Conservation (phyloP, 2,888 invertebrate genomes). For the Drosophila mettleri region DNA sequence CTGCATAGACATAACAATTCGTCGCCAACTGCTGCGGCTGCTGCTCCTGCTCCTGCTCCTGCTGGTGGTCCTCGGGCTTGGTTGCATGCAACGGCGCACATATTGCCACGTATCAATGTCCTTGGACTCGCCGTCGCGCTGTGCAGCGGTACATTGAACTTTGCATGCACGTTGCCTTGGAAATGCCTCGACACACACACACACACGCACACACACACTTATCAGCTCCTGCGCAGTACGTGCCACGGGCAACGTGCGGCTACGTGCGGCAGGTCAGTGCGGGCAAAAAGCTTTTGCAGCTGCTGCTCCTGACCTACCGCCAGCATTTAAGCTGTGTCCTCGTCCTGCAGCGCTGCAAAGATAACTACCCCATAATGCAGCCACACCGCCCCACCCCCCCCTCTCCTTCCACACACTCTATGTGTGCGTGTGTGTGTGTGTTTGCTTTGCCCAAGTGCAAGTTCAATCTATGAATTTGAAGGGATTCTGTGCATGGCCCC, state of each 20-base stretch:
- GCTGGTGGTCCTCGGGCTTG: slow-evolving; percentile 2
- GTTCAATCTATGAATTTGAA: slow-evolving; percentile 81
- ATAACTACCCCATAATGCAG: neutral
- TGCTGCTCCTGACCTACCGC: slow-evolving; percentile 70
- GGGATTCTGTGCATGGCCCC: slow-evolving; percentile 79
- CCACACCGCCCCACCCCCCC: neutral
- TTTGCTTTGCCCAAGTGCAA: slow-evolving; percentile 80
- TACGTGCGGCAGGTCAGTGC: slow-evolving; percentile 73
- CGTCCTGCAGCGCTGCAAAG: slow-evolving; percentile 58
- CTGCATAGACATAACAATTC: slow-evolving; percentile 52
- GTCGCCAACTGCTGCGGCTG: slow-evolving; percentile 4
- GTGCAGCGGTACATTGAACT: slow-evolving; percentile 74
- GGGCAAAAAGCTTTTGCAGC: slow-evolving; percentile 43
- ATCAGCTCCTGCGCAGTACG: slow-evolving; percentile 62
- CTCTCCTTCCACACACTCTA: neutral
- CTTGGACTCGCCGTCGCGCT: slow-evolving; percentile 73
- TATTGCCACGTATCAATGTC: slow-evolving; percentile 63
- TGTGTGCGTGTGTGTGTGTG: slow-evolving; percentile 22
- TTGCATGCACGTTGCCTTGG: slow-evolving; percentile 71
- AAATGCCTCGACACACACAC: slow-evolving; percentile 49
- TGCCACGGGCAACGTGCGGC: slow-evolving; percentile 50
- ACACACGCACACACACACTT: neutral
- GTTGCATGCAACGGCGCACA: slow-evolving; percentile 38
- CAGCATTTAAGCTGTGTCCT: slow-evolving; percentile 48
- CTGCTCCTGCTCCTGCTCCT: neutral